phyloP scores from a whole-genome alignment of 2,113 vertebrate genomes.

The Toxotes jaculatrix region DNA sequence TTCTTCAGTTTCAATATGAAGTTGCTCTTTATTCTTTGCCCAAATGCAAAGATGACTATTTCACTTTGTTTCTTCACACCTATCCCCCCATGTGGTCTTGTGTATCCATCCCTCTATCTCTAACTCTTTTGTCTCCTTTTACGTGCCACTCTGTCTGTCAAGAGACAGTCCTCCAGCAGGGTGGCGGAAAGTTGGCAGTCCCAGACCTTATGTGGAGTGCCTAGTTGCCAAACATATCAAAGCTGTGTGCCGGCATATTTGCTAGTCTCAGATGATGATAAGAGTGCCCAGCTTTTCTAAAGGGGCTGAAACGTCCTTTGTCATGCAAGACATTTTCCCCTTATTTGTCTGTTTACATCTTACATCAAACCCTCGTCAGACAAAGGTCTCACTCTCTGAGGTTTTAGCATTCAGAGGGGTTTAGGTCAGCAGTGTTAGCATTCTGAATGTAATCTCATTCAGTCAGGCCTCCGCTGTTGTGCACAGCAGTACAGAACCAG shows the following conservation, averaged over 20 bases:
- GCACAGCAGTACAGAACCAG: conserved; percentile 35
- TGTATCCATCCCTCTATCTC: conserved; percentile 7
- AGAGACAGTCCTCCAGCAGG: conserved; percentile 36
- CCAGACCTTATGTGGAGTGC: conserved; percentile 28
- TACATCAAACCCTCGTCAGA: conserved; percentile 58
- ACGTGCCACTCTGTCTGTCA: conserved; percentile 67
- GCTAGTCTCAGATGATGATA: conserved; percentile 58
- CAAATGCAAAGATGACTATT: not conserved
- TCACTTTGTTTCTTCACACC: conserved; percentile 32
- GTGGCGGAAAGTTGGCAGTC: conserved; percentile 54
- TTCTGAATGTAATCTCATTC: conserved; percentile 73
- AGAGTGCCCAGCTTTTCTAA: conserved; percentile 32
- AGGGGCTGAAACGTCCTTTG: conserved; percentile 52
- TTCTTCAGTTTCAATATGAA: conserved; percentile 32
- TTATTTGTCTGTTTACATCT: conserved; percentile 59
- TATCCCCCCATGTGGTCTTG: conserved; percentile 9
- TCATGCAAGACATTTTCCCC: conserved; percentile 38
- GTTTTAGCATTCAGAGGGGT: conserved; percentile 59
- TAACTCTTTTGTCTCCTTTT: conserved; percentile 26
- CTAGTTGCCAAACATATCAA: conserved; percentile 64
- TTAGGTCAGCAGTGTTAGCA: conserved; percentile 62
- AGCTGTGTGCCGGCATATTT: conserved; percentile 45
- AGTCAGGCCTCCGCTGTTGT: conserved; percentile 59
- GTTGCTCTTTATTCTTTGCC: conserved; percentile 32
- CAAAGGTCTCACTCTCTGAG: conserved; percentile 62